phyloP scores from a whole-genome alignment of 2,888 invertebrate species.

The Selenia dentaria region DNA sequence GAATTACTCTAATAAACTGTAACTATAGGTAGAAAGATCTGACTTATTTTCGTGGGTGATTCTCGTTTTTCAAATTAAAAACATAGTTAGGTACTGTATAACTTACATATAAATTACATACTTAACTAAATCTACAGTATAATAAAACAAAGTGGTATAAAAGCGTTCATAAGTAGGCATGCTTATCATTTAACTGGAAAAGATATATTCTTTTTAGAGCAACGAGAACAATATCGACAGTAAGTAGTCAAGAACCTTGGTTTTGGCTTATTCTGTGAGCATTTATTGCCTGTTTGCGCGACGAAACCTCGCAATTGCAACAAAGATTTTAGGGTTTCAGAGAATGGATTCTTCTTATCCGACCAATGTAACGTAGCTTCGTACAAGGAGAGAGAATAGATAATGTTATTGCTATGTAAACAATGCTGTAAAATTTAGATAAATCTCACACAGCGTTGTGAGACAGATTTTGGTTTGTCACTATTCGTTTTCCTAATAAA shows the following conservation, averaged over 20 bases:
- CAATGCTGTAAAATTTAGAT: slow-evolving; percentile 52
- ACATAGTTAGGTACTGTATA: too few relatives aligned
- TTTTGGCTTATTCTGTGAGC: slow-evolving; percentile 53
- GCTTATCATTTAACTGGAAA: too few relatives aligned
- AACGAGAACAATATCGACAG: slow-evolving; percentile 49
- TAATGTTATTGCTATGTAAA: slow-evolving; percentile 54
- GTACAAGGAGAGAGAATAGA: slow-evolving; percentile 51
- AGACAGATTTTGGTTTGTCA: slow-evolving; percentile 32
- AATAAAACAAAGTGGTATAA: too few relatives aligned
- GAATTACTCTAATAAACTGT: too few relatives aligned
- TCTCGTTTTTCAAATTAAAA: too few relatives aligned
- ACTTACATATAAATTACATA: too few relatives aligned
- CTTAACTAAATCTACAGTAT: too few relatives aligned
- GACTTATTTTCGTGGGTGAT: too few relatives aligned
- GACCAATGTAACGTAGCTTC: slow-evolving; percentile 45
- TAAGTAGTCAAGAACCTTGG: slow-evolving; percentile 48
- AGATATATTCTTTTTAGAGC: slow-evolving; percentile 40
- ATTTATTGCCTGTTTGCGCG: slow-evolving; percentile 61
- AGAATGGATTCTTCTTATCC: slow-evolving; percentile 62
- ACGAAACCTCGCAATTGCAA: slow-evolving; percentile 61
- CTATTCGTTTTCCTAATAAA: slow-evolving; percentile 22
- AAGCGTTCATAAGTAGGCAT: slow-evolving; percentile 1
- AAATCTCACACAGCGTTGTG: slow-evolving; percentile 48
- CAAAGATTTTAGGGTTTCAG: slow-evolving; percentile 59
- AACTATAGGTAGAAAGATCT: too few relatives aligned